Base-by-base conservation (phyloP, 2,888 invertebrate species). In the Drosophila infuscata region DNA sequence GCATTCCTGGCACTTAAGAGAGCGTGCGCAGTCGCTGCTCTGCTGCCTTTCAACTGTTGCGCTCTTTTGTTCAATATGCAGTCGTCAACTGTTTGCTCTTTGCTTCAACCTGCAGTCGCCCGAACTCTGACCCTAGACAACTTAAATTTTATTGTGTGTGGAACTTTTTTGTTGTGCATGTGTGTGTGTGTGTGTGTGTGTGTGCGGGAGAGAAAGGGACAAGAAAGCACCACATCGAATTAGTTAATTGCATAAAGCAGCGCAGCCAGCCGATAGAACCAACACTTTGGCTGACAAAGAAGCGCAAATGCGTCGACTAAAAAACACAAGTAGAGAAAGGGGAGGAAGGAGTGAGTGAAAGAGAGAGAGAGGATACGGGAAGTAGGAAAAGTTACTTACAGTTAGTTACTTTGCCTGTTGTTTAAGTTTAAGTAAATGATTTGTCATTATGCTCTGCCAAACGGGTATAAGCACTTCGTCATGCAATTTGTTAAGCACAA, bases 191-290 rank as follows among this genome's bases (percentile, higher is more conserved):
- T 56, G 65, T 43, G 41, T 71, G 52, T 62, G 62, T 43, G 43
- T 53, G 36, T 54, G 54, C 29, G 9, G 12, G 29, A 25, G 30
- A 43, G 60, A 48, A 59, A 82, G 25, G 25, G 46, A 70, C 67
- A 77, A 82, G 74, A 70, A 73, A 72, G 73, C 70, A 66, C 76
- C 74, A 74, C 79, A 80, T 79, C 76, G 87, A 83, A 89, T 89
- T 91, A 91, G 88, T 91, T 91, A 91, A 91, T 89, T 91, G 90
- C 82, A 80, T 74, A 75, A 84, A 84, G 58, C 59, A 70, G 63
- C 59, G 54, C 62, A 36, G 57, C n/a, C 38, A 56, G 64, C 79
- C 79, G 84, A 85, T 79, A 71, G 79, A 72, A 51, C 75, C 43
- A 70, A 41, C 82, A 70, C 64, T 54, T 85, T 80, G 59, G 60